phyloP scores from a whole-genome alignment of 2,888 invertebrate species.

The Muscina levida region DNA sequence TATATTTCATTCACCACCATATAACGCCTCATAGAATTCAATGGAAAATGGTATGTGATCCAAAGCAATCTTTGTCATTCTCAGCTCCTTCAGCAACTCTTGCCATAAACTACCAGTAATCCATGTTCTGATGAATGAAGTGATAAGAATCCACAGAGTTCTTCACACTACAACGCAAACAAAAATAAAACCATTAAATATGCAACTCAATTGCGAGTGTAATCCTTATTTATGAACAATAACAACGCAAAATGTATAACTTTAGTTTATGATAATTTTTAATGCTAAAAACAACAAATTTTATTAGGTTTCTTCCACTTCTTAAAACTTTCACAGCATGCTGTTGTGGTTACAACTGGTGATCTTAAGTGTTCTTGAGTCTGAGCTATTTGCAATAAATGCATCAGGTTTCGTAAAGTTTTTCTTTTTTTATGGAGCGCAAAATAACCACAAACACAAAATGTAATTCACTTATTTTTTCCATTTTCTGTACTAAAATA shows the following conservation, averaged over 20 bases:
- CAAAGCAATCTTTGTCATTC: too few species aligned
- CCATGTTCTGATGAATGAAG: too few species aligned
- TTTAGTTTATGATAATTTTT: conserved; percentile 56
- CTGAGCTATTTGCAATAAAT: background rate
- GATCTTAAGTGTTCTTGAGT: background rate
- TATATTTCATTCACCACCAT: too few species aligned
- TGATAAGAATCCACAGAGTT: too few species aligned
- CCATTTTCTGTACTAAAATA: background rate
- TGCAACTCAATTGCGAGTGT: conserved; percentile 49
- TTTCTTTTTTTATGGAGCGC: conserved; percentile 45
- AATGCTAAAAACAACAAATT: conserved; percentile 21
- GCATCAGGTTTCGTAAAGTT: conserved; percentile 34
- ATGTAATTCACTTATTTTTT: conserved; percentile 43
- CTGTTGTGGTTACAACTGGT: background rate
- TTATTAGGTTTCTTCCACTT: conserved; percentile 1
- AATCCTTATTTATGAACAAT: conserved; percentile 59
- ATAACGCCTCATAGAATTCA: too few species aligned
- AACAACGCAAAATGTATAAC: conserved; percentile 46
- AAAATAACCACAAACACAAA: conserved; percentile 55
- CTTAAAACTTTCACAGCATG: background rate
- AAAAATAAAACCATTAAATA: conserved; percentile 10
- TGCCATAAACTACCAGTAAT: too few species aligned
- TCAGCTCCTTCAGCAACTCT: conserved; percentile 1
- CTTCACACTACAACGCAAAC: background rate
- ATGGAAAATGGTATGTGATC: too few species aligned